Evolutionary conservation across 2,113 vertebrate genomes (phyloP).

Genomic region (Ammospiza nelsoni): DNA sequence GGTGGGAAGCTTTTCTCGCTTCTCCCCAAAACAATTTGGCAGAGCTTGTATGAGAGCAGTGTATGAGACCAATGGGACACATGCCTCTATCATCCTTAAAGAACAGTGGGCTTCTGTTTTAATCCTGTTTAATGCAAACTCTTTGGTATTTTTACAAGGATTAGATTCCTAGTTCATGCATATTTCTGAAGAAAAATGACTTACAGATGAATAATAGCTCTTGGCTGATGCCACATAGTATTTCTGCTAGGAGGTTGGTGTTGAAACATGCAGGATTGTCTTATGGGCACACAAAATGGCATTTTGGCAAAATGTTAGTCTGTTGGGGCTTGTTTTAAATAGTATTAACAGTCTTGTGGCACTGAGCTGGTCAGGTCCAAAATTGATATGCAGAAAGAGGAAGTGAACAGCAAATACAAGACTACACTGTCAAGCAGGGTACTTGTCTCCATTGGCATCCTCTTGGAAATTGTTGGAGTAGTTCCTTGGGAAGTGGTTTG

Average conservation of each 20-base stretch:
- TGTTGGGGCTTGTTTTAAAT: background rate
- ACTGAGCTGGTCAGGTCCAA: background rate
- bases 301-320: background rate
- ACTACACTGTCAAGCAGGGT: background rate
- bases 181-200: background rate
- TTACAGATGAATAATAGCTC: background rate
- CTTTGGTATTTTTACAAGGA: conserved; percentile 6
- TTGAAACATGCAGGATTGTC: background rate
- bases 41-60: background rate
- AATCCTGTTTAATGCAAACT: background rate
- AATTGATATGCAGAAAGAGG: background rate
- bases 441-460: background rate
- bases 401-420: background rate
- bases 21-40: background rate
- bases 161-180: conserved; percentile 20
- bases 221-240: background rate
- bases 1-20: background rate
- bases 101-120: conserved; percentile 9
- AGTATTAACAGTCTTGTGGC: background rate
- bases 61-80: background rate
- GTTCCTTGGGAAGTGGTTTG: background rate
- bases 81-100: background rate
- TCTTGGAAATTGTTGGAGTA: background rate
- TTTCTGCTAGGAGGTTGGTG: background rate
- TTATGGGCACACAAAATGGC: background rate